Base-by-base conservation (phyloP, 92 coral and sea anemone genomes). In the Phenganax marumi region DNA sequence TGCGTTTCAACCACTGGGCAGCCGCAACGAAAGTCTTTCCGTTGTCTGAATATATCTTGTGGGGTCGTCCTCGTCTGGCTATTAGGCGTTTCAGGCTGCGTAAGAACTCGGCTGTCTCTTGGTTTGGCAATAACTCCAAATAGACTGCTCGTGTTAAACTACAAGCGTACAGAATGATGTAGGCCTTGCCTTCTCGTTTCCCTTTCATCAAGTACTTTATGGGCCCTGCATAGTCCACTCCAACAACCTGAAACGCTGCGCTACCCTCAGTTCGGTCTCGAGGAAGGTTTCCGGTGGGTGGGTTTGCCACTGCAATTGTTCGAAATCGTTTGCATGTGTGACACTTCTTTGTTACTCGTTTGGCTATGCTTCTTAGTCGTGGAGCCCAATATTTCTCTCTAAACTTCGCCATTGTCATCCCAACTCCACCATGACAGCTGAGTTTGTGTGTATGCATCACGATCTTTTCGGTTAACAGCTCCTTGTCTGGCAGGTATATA, bases 301-400 rank as follows among this genome's bases (percentile, higher is more conserved):
- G 63, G 17, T 56, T 14, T 56, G 63, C 63, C 63, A 56, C 63
- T 56, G 63, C 63, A 8, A 56, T 19, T 14, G 63, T 8, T 56
- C 63, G 7, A 19, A 56, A 56, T 2, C 63, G 17, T 19, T 56
- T 56, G 63, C 7, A 56, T 14, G 66, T 64, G 12, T 50, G 6
- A 50, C 83, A 61, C 6, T 50, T 60, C 21, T 78, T 78, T 8
- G 60, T 12, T 23, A 55, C 39, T 9, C 80, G 78, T 17, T 78
- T 78, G 47, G 50, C 73, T 0, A 24, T 62, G 0, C 79, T 62
- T 1, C 83, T 14, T 7, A 78, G 52, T 5, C 83, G 78, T 12
- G 78, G 83, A 12, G 60, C 69, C 82, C 82, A 77, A 64, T 17
- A 17, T 54, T 54, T 54, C 60, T 54, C 60, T 54, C 60, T 54